Base-by-base conservation (phyloP, 2,797 vertebrate species). In the Somateria mollissima region DNA sequence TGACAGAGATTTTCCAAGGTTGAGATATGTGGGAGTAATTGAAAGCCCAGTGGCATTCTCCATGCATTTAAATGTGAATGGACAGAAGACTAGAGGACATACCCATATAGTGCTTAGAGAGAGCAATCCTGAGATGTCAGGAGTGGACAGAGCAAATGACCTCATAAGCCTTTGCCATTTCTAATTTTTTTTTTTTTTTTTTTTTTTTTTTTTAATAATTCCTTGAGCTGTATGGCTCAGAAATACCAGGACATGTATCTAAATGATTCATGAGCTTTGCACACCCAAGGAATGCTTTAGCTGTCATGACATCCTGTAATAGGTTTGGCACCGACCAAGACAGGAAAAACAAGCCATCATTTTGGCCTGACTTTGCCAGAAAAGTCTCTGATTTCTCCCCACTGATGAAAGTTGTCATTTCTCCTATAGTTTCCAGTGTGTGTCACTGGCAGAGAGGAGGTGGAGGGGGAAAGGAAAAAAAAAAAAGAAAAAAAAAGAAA, bases 301-400 rank as follows among this genome's bases (percentile, higher is more conserved):
- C n/a, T 89, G 34, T 80, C 39, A 4, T 86, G 65, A 41, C 60
- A 58, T 36, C 34, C 24, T 71, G 30, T 73, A 90, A 76, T 19
- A 45, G 43, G 43, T 62, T 94, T 94, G 86, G 67, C 2, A 0
- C 32, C 64, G 21, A 77, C 18, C 14, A 76, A 85, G 60, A 37
- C 57, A 96, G 79, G 51, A 39, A 66, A 76, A 93, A 69, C 51
- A 95, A 92, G 66, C 84, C 85, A 96, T 88, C 84, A 60, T 79
- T 56, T 67, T 62, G 57, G 53, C 39, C 69, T 89, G 80, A 76
- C 69, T 94, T 90, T 66, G 36, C 73, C 88, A 87, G 69, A 72
- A 81, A 71, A 88, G 15, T 32, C 64, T 92, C 66, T 80, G 45
- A 8, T 85, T 94, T 91, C 74, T 78, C 45, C 32, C 24, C n/a